Evolutionary conservation across 2,797 vertebrate species (phyloP).

Genomic region (Amazona ochrocephala): DNA sequence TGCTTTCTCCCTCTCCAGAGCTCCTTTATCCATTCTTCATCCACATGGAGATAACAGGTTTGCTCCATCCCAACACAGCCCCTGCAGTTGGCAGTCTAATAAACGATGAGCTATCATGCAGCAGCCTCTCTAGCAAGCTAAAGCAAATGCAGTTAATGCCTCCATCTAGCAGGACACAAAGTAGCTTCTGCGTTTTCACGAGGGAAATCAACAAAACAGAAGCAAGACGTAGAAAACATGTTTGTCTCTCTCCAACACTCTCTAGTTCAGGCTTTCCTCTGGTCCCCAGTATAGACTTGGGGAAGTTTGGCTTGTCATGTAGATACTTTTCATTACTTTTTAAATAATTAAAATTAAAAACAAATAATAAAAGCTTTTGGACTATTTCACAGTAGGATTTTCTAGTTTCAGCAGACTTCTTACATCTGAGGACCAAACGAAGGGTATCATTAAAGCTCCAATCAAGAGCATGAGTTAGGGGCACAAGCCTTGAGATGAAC

Average conservation of each 20-base stretch:
- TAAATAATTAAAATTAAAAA: neutral
- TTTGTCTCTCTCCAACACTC: neutral
- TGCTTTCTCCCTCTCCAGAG: neutral
- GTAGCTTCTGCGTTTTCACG: neutral
- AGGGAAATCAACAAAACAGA: neutral
- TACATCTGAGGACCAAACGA: neutral
- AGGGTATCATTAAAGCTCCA: neutral
- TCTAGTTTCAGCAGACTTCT: neutral
- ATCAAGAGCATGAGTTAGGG: neutral
- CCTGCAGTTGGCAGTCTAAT: neutral
- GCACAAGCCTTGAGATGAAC: neutral
- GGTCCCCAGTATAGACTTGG: too few species aligned
- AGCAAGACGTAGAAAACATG: neutral
- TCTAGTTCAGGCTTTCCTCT: neutral
- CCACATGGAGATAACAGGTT: neutral
- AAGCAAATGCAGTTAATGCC: neutral
- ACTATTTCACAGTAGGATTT: neutral
- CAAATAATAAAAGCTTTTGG: neutral
- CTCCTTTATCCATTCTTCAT: neutral
- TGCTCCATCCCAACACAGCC: neutral
- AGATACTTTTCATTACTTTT: neutral
- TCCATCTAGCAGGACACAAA: neutral
- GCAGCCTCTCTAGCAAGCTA: neutral
- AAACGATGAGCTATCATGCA: neutral
- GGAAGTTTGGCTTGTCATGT: neutral